Base-by-base conservation (phyloP, 2,113 vertebrate species). In the Seriola quinqueradiata region DNA sequence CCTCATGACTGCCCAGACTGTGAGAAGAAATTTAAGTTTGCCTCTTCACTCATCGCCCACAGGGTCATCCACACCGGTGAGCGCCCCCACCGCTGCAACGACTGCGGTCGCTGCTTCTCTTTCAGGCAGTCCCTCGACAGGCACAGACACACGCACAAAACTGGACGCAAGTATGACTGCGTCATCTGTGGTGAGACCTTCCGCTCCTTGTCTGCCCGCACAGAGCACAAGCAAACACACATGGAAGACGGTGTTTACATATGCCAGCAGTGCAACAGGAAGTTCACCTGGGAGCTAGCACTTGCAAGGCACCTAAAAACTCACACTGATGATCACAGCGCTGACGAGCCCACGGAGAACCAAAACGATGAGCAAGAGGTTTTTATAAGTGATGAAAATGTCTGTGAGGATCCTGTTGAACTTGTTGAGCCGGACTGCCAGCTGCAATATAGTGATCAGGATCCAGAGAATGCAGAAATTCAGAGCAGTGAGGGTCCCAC, bases 41-140 rank as follows among this genome's bases (percentile, higher is more conserved):
- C 96, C 6, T 96, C 96, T 23, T 95, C 96, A 19, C 88, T 97
- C 7, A 93, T 90, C 36, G 96, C 96, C 44, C 96, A 97, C 81
- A 75, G 88, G 54, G 93, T 94, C 60, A 90, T 93, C 93, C 95
- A 95, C 65, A 90, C 91, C 0, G 94, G 95, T 0, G 94, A 95
- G 44, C 90, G 94, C 1, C 92, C 96, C 34, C 95, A 95, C 91
- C 63, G 67, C 52, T 94, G 93, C 81, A 21, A 25, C 1, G 83
- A 91, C 19, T 94, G 94, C 5, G 92, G 86, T 0, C 91, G 89
- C 59, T 74, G 92, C 84, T 94, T 94, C 66, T 94, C 93, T 21
- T 94, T 93, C 74, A 75, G 93, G 28, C 93, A 94, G 84, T 93
- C 92, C 40, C 84, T 94, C 0, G 92, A 93, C 69, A 46, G 93